Evolutionary conservation across 1,140 invertebrate genomes (phyloP), one percentile per base, ranked within the genome.

Genomic region (Tetramorium alpestre): DNA sequence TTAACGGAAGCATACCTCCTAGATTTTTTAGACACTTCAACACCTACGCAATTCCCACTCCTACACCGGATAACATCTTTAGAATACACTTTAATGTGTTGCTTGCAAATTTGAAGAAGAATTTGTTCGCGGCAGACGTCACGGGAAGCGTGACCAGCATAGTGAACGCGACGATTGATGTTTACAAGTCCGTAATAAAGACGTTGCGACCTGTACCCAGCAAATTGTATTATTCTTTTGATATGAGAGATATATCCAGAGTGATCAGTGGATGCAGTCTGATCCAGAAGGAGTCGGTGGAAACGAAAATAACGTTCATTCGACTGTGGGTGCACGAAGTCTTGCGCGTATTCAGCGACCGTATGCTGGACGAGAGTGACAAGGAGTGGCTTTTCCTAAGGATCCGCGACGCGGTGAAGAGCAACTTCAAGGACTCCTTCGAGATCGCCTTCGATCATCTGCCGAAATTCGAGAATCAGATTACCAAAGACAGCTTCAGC

Each of bases 261-360:
- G 96, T 97, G 1, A 96, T 97, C 56, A 95, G 96, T 70, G 97
- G 97, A 10, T 96, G 97, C 80, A 94, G 96, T 38, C 94, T 97
- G 6, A 96, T 97, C 56, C 96, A 96, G 44, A 97, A 97, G 91
- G 96, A 97, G 65, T 96, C 97, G 13, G 96, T 97, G 7, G 96
- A 96, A 84, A 96, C 93, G 44, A 96, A 96, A 90, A 75, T 93
- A 47, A 93, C 92, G 2, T 93, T 95, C 13, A 89, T 95, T 88
- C 96, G 96, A 58, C 93, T 97, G 3, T 97, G 97, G 97, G 96
- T 96, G 6, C 97, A 97, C 92, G 97, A 98, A 95, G 95, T 96
- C 0, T 96, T 96, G 92, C 95, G 97, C 56, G 97, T 97, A 1
- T 97, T 97, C 92, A 96, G 96, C 86, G 97, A 98, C 93, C 96